These are phyloP conservation scores for Mus spicilegus DNA, from an alignment of 2,113 vertebrate species.

Conservation along the genomic window DNA sequence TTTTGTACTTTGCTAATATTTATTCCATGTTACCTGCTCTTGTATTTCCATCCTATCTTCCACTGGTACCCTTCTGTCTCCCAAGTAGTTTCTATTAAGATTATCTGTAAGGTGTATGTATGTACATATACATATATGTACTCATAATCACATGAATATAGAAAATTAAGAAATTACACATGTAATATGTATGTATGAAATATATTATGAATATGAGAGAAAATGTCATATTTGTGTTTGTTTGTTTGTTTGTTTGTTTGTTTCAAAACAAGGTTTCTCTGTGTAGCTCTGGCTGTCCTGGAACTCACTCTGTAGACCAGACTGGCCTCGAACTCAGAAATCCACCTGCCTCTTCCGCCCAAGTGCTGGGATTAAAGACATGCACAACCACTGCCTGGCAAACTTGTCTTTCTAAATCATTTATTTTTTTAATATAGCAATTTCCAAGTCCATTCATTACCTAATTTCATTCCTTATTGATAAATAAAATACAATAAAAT, in stretches of 20 bases:
- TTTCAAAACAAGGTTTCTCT: too few relatives aligned
- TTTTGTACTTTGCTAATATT: not conserved
- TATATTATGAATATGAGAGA: not conserved
- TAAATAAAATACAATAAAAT: not conserved
- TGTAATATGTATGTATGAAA: not conserved
- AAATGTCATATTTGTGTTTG: not conserved
- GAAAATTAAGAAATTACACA: not conserved
- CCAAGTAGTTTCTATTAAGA: not conserved
- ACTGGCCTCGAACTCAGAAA: too few relatives aligned
- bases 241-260: too few relatives aligned
- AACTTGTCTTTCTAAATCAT: not conserved
- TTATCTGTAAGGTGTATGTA: not conserved
- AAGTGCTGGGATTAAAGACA: too few relatives aligned
- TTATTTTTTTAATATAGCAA: not conserved
- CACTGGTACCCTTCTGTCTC: fast-evolving
- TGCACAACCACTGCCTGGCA: too few relatives aligned
- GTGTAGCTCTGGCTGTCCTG: too few relatives aligned
- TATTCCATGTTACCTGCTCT: not conserved
- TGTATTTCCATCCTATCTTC: not conserved
- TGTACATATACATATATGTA: not conserved
- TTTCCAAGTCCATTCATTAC: not conserved
- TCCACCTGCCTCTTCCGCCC: too few relatives aligned
- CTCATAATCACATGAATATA: not conserved
- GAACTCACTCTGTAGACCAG: too few relatives aligned
- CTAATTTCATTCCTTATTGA: not conserved